phyloP scores from a whole-genome alignment of 2,888 invertebrate species.

The Pachydiplax longipennis region DNA sequence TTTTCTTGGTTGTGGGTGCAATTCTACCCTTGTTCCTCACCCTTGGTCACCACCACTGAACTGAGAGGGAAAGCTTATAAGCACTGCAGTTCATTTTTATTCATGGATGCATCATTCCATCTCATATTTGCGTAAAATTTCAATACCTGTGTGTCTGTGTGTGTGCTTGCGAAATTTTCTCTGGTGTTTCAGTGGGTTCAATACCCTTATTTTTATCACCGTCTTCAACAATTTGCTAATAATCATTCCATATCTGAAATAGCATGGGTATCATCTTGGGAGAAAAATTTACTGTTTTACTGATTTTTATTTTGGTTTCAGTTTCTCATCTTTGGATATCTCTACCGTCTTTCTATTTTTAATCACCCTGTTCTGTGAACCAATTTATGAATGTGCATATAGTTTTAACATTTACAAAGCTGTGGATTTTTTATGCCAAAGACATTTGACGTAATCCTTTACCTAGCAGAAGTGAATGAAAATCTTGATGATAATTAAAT shows the following conservation, averaged over 20 bases:
- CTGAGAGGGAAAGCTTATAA: neutral
- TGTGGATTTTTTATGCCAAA: neutral
- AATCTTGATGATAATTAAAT: neutral
- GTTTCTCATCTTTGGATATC: neutral
- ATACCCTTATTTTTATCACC: no score
- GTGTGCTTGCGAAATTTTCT: neutral
- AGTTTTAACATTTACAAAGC: neutral
- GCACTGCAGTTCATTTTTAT: neutral
- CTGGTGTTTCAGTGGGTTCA: neutral
- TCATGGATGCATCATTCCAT: neutral
- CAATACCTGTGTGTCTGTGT: neutral
- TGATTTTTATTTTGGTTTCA: neutral
- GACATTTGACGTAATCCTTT: neutral
- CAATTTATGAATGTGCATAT: neutral
- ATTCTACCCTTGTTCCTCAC: slow-evolving; percentile 89
- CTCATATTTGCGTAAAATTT: neutral
- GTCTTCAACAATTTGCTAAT: neutral
- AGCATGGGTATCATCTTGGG: neutral
- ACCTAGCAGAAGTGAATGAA: neutral
- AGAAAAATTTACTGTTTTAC: neutral
- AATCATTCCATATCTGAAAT: neutral
- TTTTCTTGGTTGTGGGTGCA: slow-evolving; percentile 85
- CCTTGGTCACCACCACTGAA: slow-evolving; percentile 86
- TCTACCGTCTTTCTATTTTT: neutral
- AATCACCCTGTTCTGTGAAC: neutral